Percentiles rank a stretch among this genome's conserved stretches.
These are phyloP conservation scores for Prionailurus bengalensis DNA, from an alignment of 2,113 vertebrate species.

Conservation along the genomic window DNA sequence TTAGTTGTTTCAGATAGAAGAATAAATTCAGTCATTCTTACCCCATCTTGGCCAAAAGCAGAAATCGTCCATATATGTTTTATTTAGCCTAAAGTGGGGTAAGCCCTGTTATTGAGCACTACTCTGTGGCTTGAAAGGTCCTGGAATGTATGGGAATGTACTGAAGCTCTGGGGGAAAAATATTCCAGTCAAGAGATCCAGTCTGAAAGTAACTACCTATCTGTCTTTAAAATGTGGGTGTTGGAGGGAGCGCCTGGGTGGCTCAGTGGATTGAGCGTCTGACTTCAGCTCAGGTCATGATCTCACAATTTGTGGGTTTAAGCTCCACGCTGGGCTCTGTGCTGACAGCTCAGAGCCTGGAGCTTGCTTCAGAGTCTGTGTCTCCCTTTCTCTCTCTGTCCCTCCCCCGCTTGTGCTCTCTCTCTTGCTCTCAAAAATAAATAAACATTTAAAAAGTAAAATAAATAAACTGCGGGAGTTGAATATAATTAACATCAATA, in stretches of 20 bases:
- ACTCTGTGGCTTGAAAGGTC: not conserved
- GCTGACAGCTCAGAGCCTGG: too few species aligned
- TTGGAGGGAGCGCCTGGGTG: too few species aligned
- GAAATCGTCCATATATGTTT: not conserved
- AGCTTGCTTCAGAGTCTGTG: too few species aligned
- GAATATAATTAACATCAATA: not conserved
- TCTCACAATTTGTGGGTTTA: too few species aligned
- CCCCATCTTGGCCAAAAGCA: not conserved
- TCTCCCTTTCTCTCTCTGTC: too few species aligned
- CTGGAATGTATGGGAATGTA: not conserved
- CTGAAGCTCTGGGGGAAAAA: not conserved
- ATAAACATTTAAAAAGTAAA: too few species aligned
- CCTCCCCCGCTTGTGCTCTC: too few species aligned
- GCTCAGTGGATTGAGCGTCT: too few species aligned
- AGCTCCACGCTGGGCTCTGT: too few species aligned
- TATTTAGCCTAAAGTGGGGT: not conserved
- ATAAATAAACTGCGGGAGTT: not conserved
- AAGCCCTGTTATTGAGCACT: not conserved
- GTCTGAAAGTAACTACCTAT: not conserved
- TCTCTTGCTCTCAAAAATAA: too few species aligned
- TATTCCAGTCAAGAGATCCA: not conserved
- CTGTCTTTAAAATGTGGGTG: not conserved
- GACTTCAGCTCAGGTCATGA: too few species aligned
- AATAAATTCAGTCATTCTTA: conserved; percentile 6
- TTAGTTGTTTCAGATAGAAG: not conserved